These are phyloP conservation scores for Sinodicranocentrus sp. DNA, from an alignment of 2,888 invertebrate species.

Conservation along the genomic window DNA sequence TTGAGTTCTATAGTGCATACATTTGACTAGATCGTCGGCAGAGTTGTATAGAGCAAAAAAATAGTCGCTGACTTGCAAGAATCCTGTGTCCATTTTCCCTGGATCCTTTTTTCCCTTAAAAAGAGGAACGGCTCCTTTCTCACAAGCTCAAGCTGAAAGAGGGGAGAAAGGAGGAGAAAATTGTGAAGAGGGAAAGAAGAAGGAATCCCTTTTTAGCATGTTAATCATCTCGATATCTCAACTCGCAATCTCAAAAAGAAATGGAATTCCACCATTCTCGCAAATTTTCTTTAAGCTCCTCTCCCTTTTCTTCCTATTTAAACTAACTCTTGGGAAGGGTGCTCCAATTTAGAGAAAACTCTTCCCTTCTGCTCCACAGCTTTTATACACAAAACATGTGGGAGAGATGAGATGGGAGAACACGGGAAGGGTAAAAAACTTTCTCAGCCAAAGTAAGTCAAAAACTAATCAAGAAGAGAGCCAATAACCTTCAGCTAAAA, in stretches of 20 bases:
- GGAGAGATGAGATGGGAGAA: not conserved
- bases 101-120: not conserved
- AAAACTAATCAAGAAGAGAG: slow-evolving; percentile 59
- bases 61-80: slow-evolving; percentile 25
- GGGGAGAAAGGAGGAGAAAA: slow-evolving; percentile 38
- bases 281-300: slow-evolving; percentile 36
- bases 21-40: too few species aligned
- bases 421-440: slow-evolving; percentile 14
- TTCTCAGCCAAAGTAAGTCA: slow-evolving; percentile 39
- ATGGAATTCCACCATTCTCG: slow-evolving; percentile 47
- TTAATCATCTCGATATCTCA: slow-evolving; percentile 64
- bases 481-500: slow-evolving; percentile 52
- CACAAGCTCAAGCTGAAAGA: too few species aligned
- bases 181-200: slow-evolving; percentile 24
- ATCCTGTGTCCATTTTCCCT: not conserved
- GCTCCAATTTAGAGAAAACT: not conserved
- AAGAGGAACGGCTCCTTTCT: too few species aligned
- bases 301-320: not conserved
- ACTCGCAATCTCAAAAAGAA: slow-evolving; percentile 62
- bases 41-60: too few species aligned
- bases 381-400: not conserved
- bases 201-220: slow-evolving; percentile 52
- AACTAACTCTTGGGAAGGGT: not conserved
- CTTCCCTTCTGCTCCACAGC: slow-evolving; percentile 8
- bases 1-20: too few species aligned